A percentile compares a stretch with the other conserved stretches of the same genome.
Conservation (phyloP, 2,888 invertebrate genomes). For the Synergus laeviventris region DNA sequence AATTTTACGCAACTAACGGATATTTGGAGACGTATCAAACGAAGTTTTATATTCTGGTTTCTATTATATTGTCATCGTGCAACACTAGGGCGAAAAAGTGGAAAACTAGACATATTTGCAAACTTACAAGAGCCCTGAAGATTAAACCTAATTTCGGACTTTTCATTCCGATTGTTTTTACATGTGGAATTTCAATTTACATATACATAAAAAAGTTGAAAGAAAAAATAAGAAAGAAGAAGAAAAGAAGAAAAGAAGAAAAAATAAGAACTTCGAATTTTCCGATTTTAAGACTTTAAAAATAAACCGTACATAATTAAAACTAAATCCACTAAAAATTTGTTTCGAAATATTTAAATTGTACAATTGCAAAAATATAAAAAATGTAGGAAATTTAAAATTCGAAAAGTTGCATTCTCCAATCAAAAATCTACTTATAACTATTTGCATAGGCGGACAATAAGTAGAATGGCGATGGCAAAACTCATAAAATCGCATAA, state of each 20-base stretch:
- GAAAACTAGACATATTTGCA: not conserved
- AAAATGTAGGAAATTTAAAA: not conserved
- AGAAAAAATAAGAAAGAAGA: no score
- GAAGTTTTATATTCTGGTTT: not conserved
- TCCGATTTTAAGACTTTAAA: not conserved
- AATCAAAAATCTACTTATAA: not conserved
- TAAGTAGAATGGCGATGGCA: not conserved
- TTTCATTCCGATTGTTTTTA: not conserved
- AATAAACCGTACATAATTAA: not conserved
- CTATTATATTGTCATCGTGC: slow-evolving; percentile 5
- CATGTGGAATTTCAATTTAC: not conserved
- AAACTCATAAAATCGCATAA: slow-evolving; percentile 20
- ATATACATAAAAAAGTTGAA: no score
- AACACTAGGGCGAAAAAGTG: not conserved
- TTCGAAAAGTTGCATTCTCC: not conserved
- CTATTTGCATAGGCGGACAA: not conserved
- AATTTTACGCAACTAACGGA: not conserved
- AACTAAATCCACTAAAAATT: not conserved
- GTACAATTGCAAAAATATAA: not conserved
- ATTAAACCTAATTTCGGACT: not conserved
- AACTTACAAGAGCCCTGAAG: not conserved
- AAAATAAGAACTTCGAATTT: no score
- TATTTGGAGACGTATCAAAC: slow-evolving; percentile 2
- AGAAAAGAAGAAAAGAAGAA: no score
- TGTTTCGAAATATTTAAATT: not conserved